A percentile compares a stretch with the other conserved stretches of the same genome.
phyloP scores from a whole-genome alignment of 2,888 invertebrate genomes.

The Scaptomyza cyrtandrae region DNA sequence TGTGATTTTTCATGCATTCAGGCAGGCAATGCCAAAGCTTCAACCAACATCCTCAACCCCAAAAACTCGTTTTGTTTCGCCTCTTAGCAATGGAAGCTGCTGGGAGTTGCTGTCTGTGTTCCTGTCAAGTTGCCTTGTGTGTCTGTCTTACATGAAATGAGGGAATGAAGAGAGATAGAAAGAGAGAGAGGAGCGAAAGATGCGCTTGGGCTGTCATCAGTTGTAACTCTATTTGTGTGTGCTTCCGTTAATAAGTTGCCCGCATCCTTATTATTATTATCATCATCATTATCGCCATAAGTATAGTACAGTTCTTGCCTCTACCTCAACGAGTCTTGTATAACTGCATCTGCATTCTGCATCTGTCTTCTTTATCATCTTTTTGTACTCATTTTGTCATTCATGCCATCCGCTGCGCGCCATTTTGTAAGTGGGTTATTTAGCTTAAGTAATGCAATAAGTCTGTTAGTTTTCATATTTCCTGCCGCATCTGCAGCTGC shows the following conservation, averaged over 20 bases:
- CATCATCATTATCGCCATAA: conserved; percentile 62
- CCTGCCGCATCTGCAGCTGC: conserved; percentile 54
- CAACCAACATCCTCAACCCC: not conserved
- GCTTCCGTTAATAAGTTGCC: conserved; percentile 68
- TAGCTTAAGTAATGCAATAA: conserved; percentile 79
- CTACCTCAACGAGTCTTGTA: not conserved
- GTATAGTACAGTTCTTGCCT: conserved; percentile 26
- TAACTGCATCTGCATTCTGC: not conserved
- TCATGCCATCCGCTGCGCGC: conserved; percentile 37
- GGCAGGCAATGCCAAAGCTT: conserved; percentile 49
- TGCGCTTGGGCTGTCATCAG: conserved; percentile 39
- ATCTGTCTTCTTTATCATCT: not conserved
- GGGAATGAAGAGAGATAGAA: no score
- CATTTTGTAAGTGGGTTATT: conserved; percentile 78
- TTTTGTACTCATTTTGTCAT: conserved; percentile 5
- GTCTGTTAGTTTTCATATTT: conserved; percentile 73
- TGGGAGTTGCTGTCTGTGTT: conserved; percentile 48
- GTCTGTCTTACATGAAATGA: not conserved
- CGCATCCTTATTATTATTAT: conserved; percentile 59
- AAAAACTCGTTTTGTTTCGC: conserved; percentile 1
- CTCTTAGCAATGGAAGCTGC: conserved; percentile 4
- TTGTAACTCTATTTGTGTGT: conserved; percentile 62
- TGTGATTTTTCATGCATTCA: conserved; percentile 61
- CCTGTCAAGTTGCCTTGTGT: conserved; percentile 53
- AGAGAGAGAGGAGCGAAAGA: not conserved